Conservation (phyloP, 2,797 vertebrate genomes). For the Ceryle rudis region DNA sequence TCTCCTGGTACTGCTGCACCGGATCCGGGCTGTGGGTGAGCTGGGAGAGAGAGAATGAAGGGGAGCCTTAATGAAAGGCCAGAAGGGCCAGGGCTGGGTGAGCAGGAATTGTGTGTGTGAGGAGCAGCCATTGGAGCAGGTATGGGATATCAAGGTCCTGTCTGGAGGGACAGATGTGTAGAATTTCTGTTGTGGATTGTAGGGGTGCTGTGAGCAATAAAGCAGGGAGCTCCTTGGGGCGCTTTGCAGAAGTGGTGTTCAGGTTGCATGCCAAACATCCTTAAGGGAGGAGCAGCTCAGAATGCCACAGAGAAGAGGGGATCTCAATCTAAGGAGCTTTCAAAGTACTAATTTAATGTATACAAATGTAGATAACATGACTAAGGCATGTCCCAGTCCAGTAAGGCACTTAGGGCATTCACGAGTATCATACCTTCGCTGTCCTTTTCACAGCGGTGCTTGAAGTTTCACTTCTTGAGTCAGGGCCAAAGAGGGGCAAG, state of each 20-base stretch:
- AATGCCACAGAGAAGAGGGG: neutral
- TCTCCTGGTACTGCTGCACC: neutral
- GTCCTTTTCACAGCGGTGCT: neutral
- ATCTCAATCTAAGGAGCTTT: neutral
- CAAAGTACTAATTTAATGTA: neutral
- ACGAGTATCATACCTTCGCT: neutral
- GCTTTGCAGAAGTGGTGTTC: neutral
- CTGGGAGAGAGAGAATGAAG: neutral
- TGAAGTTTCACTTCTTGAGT: neutral
- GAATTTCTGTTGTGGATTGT: neutral
- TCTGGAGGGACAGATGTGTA: neutral
- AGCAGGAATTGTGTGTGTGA: neutral
- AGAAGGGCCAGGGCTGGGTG: neutral
- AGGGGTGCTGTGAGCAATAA: neutral
- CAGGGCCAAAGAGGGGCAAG: neutral
- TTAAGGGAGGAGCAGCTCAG: neutral
- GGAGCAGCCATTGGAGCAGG: neutral
- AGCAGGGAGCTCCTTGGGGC: neutral
- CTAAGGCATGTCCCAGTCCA: neutral
- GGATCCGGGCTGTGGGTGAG: neutral
- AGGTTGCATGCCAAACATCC: neutral
- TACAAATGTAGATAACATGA: neutral
- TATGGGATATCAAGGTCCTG: neutral
- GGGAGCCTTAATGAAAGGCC: neutral
- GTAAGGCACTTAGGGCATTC: neutral